Evolutionary conservation across 2,888 invertebrate species (phyloP), one percentile per base, ranked within the genome.

Genomic region (Cenopis cana): DNA sequence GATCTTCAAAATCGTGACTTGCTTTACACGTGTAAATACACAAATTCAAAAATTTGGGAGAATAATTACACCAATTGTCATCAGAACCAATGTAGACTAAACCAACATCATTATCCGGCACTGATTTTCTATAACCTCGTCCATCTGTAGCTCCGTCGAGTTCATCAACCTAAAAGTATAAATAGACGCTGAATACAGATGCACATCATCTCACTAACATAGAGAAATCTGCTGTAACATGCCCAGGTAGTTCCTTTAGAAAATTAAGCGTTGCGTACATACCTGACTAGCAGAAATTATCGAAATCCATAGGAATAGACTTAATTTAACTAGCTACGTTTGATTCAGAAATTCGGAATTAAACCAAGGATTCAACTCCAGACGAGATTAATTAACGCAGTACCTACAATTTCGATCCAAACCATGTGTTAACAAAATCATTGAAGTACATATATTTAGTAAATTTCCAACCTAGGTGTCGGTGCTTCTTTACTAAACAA

Each of bases 81-180:
- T 38, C 12, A 12, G 20, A 38, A 50, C 50, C 24, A 59, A 68
- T 67, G 38, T 18, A 59, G 52, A 66, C 46, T 60, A 65, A 59
- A 41, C 55, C 36, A 57, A 55, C 56, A 61, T 67, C 56, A 71
- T 71, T 71, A 71, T 61, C 38, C 67, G 60, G 36, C 66, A 71
- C 66, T 9, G 61, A 55, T 71, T 61, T 52, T 61, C 49, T 71
- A 67, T 61, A 71, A 71, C 49, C 66, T 71, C 71, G 74, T 75
- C 73, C 76, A 69, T 76, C 78, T 79, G 75, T 61, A 74, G 74
- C 74, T 75, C 76, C 77, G 78, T 72, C 73, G 89, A 86, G 92
- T 91, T 92, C 89, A 92, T 91, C 81, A 91, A 93, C 92, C 92
- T 87, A 80, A 79, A 79, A 81, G 79, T 89, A 89, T 84, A 89